Conservation (phyloP, 2,113 vertebrate genomes). For the Epinephelus fuscoguttatus region DNA sequence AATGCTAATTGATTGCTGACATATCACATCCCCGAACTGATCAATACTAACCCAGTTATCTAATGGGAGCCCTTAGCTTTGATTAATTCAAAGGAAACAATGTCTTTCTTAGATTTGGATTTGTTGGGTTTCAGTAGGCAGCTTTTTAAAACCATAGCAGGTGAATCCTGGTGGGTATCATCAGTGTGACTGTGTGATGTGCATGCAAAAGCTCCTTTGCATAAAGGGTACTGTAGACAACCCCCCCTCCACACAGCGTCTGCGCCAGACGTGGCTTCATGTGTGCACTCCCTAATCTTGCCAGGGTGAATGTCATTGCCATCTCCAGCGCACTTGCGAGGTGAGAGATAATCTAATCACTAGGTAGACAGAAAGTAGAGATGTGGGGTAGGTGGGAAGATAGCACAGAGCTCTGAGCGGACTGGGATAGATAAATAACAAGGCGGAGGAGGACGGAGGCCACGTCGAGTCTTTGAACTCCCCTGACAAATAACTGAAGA, state of each 20-base stretch:
- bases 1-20: conserved; percentile 12
- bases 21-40: neutral
- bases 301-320: conserved; percentile 46
- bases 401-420: neutral
- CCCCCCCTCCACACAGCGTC: neutral
- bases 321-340: neutral
- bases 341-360: conserved; percentile 63
- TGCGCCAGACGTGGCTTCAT: conserved; percentile 21
- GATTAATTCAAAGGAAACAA: neutral
- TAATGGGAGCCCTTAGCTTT: conserved; percentile 10
- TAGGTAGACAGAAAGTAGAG: conserved; percentile 38
- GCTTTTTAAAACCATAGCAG: conserved; percentile 14
- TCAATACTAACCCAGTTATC: conserved; percentile 22
- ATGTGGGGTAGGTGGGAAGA: conserved; percentile 14
- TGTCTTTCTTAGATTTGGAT: neutral
- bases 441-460: conserved; percentile 7
- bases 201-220: conserved; percentile 15
- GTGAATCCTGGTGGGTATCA: neutral
- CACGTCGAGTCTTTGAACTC: conserved; percentile 35
- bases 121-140: neutral
- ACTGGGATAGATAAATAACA: conserved; percentile 12
- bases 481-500: conserved; percentile 46
- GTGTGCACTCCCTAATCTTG: conserved; percentile 36
- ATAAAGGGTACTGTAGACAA: neutral
- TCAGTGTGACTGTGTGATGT: conserved; percentile 12